Evolutionary conservation across 2,797 vertebrate species (phyloP), one percentile per base, ranked within the genome.

Genomic region (Hyperoplus immaculatus): DNA sequence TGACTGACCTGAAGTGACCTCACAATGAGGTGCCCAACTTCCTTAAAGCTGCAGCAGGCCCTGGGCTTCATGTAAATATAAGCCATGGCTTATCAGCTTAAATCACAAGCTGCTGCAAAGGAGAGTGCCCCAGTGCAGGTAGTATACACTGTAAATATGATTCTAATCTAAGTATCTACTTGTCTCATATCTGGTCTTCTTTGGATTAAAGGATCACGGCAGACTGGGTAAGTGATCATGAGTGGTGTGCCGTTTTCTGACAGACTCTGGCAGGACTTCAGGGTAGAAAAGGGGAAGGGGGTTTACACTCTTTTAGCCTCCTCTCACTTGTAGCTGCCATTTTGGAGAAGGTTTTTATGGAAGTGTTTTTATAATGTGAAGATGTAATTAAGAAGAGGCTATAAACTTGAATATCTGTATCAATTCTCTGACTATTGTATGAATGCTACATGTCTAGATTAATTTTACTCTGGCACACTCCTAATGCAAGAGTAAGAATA

Each of bases 1-100:
- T 51, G 77, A 61, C 67, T 64, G 46, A 71, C 74, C 60, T 72
- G 69, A 74, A 69, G n/a, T 51, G 69, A 78, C 8, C 43, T 59
- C 4, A 1, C 57, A 36, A 1, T 15, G 50, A 80, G 15, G 55
- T 29, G 29, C 36, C 46, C 41, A 45, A 62, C 59, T 51, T 71
- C 59, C 59, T 49, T 16, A 55, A 38, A 69, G 71, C 75, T 60
- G 58, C 57, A 68, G 41, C 15, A 60, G 72, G 18, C 12, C 4
- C 0, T 29, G 42, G 21, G 59, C 66, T 71, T 72, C 55, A 65
- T 49, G 8, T 53, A 10, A 54, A 71, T 74, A 57, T 67, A 71
- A 78, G 57, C 51, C 75, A 16, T 29, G 64, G 43, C 50, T 73
- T 53, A 61, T 80, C 18, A 64, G 53, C 69, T 76, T 75, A 78